Percentiles rank a stretch among this genome's conserved stretches.
Conservation (phyloP, 2,888 invertebrate species). For the Brenthis hecate region DNA sequence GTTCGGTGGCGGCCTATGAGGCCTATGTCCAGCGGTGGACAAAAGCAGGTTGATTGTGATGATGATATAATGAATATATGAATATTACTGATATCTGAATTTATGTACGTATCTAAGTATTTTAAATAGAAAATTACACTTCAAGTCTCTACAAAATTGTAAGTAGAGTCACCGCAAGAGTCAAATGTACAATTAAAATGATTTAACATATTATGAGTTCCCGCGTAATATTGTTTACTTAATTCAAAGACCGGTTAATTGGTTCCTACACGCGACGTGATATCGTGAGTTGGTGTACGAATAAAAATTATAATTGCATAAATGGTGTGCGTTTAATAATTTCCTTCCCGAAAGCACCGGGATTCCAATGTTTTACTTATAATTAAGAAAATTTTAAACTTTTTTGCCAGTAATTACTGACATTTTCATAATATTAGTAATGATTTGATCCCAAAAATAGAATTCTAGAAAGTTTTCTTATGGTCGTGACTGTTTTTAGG, state of each 20-base stretch:
- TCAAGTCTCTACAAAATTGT: background rate
- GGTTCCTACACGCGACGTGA: slow-evolving; percentile 30
- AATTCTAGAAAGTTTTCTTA: too few relatives aligned
- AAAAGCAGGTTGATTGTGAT: too few relatives aligned
- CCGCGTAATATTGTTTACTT: slow-evolving; percentile 26
- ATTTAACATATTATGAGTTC: slow-evolving; percentile 31
- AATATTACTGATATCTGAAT: too few relatives aligned
- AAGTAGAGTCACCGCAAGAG: slow-evolving; percentile 8
- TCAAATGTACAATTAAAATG: slow-evolving; percentile 13
- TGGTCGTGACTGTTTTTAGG: too few relatives aligned
- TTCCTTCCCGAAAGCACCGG: slow-evolving; percentile 27
- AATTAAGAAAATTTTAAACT: slow-evolving; percentile 5
- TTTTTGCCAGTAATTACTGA: background rate
- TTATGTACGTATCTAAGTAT: too few relatives aligned
- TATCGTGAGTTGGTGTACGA: background rate
- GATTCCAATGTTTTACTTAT: slow-evolving; percentile 18
- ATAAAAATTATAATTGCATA: slow-evolving; percentile 19
- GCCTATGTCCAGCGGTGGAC: too few relatives aligned
- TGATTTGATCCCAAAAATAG: too few relatives aligned
- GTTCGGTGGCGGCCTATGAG: too few relatives aligned
- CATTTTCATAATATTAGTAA: too few relatives aligned
- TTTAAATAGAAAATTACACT: background rate
- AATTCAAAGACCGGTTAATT: slow-evolving; percentile 21
- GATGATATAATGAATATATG: too few relatives aligned
- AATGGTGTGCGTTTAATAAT: slow-evolving; percentile 15